phyloP scores from a whole-genome alignment of 2,113 vertebrate genomes.

The Siniperca knerii region DNA sequence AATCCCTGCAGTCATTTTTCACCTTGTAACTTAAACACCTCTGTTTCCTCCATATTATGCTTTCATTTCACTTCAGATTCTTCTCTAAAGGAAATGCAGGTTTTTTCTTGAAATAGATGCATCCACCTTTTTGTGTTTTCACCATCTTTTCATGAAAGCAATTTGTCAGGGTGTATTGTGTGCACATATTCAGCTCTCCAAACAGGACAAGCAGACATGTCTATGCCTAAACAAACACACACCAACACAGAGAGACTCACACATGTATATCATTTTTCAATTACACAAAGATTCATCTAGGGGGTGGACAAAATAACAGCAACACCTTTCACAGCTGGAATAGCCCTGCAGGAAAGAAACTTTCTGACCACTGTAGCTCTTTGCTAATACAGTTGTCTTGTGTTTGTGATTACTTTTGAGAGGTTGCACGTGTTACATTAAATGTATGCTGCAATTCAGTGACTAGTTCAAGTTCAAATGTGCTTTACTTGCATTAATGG shows the following conservation, averaged over 20 bases:
- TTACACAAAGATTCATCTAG: background rate
- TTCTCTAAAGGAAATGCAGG: background rate
- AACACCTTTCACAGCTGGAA: background rate
- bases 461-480: too few species aligned
- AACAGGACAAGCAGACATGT: background rate
- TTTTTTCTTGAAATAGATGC: background rate
- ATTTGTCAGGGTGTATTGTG: background rate
- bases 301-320: background rate
- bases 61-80: conserved; percentile 2
- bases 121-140: background rate
- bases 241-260: background rate
- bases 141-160: too few species aligned
- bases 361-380: too few species aligned
- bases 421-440: too few species aligned
- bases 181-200: background rate
- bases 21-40: background rate
- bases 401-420: too few species aligned
- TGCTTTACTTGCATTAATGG: too few species aligned
- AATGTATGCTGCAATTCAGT: too few species aligned
- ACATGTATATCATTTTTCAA: background rate
- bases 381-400: too few species aligned
- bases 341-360: too few species aligned
- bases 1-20: conserved; percentile 21
- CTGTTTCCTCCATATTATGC: background rate
- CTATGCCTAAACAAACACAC: background rate